phyloP scores from a whole-genome alignment of 2,888 invertebrate genomes.

The Phanerotoma sp. region DNA sequence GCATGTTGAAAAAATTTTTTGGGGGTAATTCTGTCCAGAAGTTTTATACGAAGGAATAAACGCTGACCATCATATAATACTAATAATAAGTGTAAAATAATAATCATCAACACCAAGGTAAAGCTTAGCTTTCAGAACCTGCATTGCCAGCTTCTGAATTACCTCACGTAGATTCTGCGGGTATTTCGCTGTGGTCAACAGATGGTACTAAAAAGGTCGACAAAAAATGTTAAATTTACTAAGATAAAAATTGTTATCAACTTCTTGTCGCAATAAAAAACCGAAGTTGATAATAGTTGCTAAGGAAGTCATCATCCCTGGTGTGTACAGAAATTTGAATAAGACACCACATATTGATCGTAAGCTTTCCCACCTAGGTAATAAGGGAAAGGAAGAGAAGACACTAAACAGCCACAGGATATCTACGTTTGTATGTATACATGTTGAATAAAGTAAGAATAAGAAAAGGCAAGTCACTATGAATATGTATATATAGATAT shows the following conservation, averaged over 20 bases:
- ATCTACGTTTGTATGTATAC: conserved; percentile 12
- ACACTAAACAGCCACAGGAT: conserved; percentile 7
- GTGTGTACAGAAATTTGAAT: background rate
- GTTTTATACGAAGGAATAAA: too few relatives aligned
- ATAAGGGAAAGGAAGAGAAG: conserved; percentile 6
- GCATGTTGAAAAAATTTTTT: too few relatives aligned
- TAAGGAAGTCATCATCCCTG: background rate
- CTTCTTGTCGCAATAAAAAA: background rate
- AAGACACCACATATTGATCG: conserved; percentile 6
- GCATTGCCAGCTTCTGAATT: conserved; percentile 5
- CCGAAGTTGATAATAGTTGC: background rate
- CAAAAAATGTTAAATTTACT: background rate
- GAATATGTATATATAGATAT: background rate
- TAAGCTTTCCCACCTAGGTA: background rate
- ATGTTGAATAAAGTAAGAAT: background rate
- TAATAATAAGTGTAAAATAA: background rate
- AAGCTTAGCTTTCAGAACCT: background rate
- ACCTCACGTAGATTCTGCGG: conserved; percentile 3
- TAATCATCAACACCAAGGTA: background rate
- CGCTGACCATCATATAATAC: too few relatives aligned
- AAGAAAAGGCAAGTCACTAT: background rate
- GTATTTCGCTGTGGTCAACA: background rate
- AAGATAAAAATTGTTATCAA: background rate
- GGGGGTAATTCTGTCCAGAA: too few relatives aligned
- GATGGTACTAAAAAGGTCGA: background rate